Base-by-base conservation (phyloP, 2,113 vertebrate genomes). In the Antennarius striatus region DNA sequence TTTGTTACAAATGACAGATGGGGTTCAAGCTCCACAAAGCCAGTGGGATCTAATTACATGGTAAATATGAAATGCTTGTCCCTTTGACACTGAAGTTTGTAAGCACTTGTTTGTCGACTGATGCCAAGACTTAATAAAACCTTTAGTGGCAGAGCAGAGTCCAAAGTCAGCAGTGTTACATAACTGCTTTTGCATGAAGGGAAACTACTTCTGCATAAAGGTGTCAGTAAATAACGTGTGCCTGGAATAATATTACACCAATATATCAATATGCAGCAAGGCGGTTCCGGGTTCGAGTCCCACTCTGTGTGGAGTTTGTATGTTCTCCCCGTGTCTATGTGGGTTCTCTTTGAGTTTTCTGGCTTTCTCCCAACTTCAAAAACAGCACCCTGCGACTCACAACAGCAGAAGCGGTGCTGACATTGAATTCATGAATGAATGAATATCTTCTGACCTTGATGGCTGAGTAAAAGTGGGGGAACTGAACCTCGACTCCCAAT, bases 51-150 rank as follows among this genome's bases (percentile, higher is more conserved):
- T 43, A 68, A 84, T 79, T 73, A 75, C 60, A 74, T 53, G 72
- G 77, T 56, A 70, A 84, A 84, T 70, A 87, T 83, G 62, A 80
- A 80, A 76, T 66, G 79, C 57, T 60, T 62, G 61, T 68, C 39
- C 29, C 6, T 8, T 32, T 51, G 8, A 71, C 54, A 71, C 58
- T 53, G 54, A 56, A 30, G 51, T 61, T 32, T 65, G 29, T 46
- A 62, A 79, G 63, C 59, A 71, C 57, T 70, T 75, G 63, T 82
- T 69, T 76, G 63, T 68, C 61, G 52, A 69, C 39, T 3, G 0
- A 63, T 59, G 67, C 43, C 63, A 68, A 46, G 42, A 43, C 43
- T 53, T 56, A 68, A 75, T 75, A 82, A 73, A 73, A 65, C 58
- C 62, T 73, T 49, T 4, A 62, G 66, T 14, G 16, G 28, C 0